Conservation (phyloP, 2,113 vertebrate genomes). For the Rattus norvegicus region GRCr8 NC_086030.1:39868001-39868500, state of each 20-base stretch:
- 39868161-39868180: constrained; percentile 78
- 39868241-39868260: neutral
- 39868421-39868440: constrained; percentile 69
- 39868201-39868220: constrained; percentile 56
- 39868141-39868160: constrained; percentile 76
- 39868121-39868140: constrained; percentile 68
- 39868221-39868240: neutral
- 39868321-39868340: constrained; percentile 51
- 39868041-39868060: neutral
- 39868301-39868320: constrained; percentile 53
- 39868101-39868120: constrained; percentile 69
- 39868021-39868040: neutral
- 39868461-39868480: neutral
- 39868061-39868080: constrained; percentile 58
- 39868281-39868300: neutral
- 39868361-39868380: constrained; percentile 41
- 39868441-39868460: constrained; percentile 60
- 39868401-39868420: constrained; percentile 63
- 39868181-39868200: constrained; percentile 76
- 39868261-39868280: constrained; percentile 46
- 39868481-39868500: neutral
- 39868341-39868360: constrained; percentile 67
- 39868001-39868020: neutral
- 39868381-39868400: constrained; percentile 57
- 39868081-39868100: constrained; percentile 63